Percentiles rank a stretch among this genome's conserved stretches.
Conservation (phyloP, 2,113 vertebrate genomes). For the Felis chaus region DNA sequence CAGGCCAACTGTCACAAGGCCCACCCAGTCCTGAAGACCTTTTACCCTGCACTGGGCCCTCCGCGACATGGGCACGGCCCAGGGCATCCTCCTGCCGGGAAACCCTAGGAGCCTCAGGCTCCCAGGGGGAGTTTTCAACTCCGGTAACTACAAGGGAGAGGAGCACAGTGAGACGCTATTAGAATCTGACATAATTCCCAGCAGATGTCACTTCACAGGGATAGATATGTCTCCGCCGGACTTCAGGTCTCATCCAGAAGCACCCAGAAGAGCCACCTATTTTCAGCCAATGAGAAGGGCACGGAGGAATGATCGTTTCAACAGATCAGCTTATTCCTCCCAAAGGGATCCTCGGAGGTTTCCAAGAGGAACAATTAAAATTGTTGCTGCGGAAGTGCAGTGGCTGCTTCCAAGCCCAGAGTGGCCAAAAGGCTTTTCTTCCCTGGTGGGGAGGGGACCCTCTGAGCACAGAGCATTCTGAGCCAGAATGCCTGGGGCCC, state of each 20-base stretch:
- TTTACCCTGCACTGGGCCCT: neutral
- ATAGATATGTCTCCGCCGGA: slow-evolving; percentile 68
- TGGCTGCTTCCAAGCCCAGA: neutral
- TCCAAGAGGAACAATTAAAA: slow-evolving; percentile 71
- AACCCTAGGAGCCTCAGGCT: neutral
- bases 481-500: neutral
- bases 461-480: neutral
- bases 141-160: neutral
- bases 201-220: slow-evolving; percentile 67
- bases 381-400: slow-evolving; percentile 51
- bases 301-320: slow-evolving; percentile 74
- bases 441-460: neutral
- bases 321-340: slow-evolving; percentile 76
- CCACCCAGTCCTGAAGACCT: neutral
- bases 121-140: slow-evolving; percentile 2
- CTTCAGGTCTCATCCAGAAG: slow-evolving; percentile 61
- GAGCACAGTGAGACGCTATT: slow-evolving; percentile 37
- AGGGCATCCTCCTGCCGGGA: neutral
- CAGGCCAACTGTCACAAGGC: accelerated
- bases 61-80: neutral
- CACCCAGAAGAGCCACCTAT: slow-evolving; percentile 38
- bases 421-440: neutral
- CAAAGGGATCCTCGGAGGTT: slow-evolving; percentile 73
- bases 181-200: slow-evolving; percentile 49
- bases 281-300: slow-evolving; percentile 67